These are phyloP conservation scores for Chelidonichthys spinosus DNA, from an alignment of 2,797 vertebrate genomes.

Conservation along the genomic window DNA sequence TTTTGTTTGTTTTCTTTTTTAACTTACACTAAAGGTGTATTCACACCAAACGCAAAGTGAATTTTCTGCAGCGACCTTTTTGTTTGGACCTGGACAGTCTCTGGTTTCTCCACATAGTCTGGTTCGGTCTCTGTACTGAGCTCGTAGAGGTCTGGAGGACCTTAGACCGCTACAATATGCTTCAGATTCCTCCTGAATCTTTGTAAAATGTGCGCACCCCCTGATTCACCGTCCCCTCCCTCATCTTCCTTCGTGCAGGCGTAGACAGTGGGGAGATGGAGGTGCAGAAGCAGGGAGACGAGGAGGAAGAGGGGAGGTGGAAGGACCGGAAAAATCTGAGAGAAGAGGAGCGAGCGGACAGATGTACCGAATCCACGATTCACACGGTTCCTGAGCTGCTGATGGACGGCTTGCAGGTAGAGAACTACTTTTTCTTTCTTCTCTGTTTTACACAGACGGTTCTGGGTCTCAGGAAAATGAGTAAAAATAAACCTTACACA, in stretches of 20 bases:
- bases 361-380: constrained; percentile 88
- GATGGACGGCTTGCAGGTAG: constrained; percentile 75
- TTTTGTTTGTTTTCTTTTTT: neutral
- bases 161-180: no score
- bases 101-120: no score
- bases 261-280: constrained; percentile 85
- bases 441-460: neutral
- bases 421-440: neutral
- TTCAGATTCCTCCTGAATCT: no score
- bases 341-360: constrained; percentile 81
- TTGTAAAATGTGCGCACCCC: neutral
- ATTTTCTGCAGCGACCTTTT: no score
- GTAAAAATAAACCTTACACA: neutral
- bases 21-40: neutral
- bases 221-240: neutral
- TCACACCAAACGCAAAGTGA: no score
- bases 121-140: no score
- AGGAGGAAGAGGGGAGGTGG: constrained; percentile 69
- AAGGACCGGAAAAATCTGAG: constrained; percentile 48
- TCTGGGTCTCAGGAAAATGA: neutral
- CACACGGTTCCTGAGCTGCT: constrained; percentile 91
- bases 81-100: no score
- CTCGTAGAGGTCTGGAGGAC: no score
- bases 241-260: constrained; percentile 69
- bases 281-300: constrained; percentile 73